Evolutionary conservation across 1,140 invertebrate genomes (phyloP), one percentile per base, ranked within the genome.

Genomic region (Ephestia elutella): DNA sequence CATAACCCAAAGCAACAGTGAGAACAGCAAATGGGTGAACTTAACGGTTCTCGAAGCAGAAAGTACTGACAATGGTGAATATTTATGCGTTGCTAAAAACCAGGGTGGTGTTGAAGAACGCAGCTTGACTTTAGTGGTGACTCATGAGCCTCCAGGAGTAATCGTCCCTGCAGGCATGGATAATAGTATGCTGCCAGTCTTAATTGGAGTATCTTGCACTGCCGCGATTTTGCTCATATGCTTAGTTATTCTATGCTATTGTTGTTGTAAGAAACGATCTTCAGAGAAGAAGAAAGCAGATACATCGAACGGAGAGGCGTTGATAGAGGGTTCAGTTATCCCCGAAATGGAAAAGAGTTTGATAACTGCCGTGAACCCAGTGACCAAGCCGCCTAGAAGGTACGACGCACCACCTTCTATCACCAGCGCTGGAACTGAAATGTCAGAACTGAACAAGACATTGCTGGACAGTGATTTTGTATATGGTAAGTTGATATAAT

Each of bases 1-100:
- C 19, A 65, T 86, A 5, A 73, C 68, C 3, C 72, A 85, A 57
- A 77, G 54, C 44, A 86, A 60, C 58, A 62, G 54, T n/a, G 83
- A 84, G 18, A 80, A 82, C 35, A 90, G 87, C 61, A 86, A 89
- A 87, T 94, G 94, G 96, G 87, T 94, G 61, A 94, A 97, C 86
- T 82, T 96, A 28, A 96, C 95, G 0, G 93, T 97, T 21, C 85
- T 91, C 0, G 91, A 94, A 51, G 91, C 95, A 0, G 89, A 90
- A 7, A 87, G 89, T 15, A 91, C 93, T 8, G 97, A 98, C 82
- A 92, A 93, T 69, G 97, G 97, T 0, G 93, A 95, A 54, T 98
- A 98, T 79, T 91, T 92, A n/a, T 98, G 97, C 70, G 90, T 94
- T 5, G 96, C 96, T 0, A 93, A 93, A 57, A 98, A 97, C 83